These are phyloP conservation scores for Bucorvus abyssinicus DNA, from an alignment of 2,797 vertebrate species.

Conservation along the genomic window DNA sequence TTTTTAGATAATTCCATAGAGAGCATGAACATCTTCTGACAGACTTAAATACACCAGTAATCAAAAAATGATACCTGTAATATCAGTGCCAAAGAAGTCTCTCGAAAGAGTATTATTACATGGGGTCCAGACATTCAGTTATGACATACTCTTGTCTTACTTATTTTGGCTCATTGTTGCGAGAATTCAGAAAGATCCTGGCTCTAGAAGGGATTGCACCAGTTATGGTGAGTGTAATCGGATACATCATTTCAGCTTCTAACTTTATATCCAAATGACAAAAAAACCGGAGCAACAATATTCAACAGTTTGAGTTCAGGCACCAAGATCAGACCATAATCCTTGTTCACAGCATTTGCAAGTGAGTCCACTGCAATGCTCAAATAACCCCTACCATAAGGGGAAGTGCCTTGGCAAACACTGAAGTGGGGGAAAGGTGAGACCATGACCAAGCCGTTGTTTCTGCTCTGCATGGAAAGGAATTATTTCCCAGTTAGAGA, in stretches of 20 bases:
- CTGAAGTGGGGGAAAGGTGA: background rate
- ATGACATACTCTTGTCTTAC: background rate
- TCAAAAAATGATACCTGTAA: background rate
- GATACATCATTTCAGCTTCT: background rate
- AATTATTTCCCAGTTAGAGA: background rate
- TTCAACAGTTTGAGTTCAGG: background rate
- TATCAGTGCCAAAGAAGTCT: background rate
- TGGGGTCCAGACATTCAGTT: background rate
- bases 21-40: background rate
- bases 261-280: background rate
- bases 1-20: background rate
- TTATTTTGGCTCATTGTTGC: background rate
- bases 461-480: background rate
- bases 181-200: background rate
- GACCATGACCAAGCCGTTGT: background rate
- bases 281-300: background rate
- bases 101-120: background rate
- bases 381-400: background rate
- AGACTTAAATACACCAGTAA: background rate
- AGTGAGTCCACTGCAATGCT: background rate
- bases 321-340: background rate
- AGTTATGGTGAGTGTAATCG: background rate
- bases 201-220: background rate
- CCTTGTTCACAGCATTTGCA: background rate
- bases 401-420: background rate